These are phyloP conservation scores for Glyptemys insculpta DNA, from an alignment of 2,797 vertebrate species.

Conservation along the genomic window DNA sequence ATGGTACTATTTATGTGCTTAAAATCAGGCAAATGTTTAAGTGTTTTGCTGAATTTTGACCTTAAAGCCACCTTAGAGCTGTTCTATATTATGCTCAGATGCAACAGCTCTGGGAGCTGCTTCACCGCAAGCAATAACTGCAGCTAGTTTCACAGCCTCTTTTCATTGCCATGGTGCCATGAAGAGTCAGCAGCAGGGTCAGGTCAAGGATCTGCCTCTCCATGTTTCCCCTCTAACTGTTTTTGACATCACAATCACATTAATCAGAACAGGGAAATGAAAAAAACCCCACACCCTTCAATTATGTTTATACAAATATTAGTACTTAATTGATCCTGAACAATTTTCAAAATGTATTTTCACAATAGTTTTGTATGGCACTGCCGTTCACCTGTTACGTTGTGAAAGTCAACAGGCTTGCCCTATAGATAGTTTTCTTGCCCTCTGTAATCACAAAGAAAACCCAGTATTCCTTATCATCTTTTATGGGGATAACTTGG, in stretches of 20 bases:
- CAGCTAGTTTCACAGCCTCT: background rate
- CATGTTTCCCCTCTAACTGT: background rate
- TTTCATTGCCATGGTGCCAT: background rate
- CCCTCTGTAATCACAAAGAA: background rate
- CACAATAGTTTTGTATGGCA: background rate
- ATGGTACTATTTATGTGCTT: background rate
- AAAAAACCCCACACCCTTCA: background rate
- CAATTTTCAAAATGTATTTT: background rate
- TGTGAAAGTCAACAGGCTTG: background rate
- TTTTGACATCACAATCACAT: background rate
- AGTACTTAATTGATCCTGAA: background rate
- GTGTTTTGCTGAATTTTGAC: background rate
- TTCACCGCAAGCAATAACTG: background rate
- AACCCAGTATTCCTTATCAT: background rate
- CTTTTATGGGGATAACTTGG: background rate
- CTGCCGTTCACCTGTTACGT: background rate
- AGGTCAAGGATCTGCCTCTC: background rate
- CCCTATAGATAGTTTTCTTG: background rate
- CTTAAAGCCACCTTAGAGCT: background rate
- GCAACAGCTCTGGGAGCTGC: background rate
- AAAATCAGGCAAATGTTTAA: fast-evolving
- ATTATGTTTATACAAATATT: background rate
- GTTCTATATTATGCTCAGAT: fast-evolving
- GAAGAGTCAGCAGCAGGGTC: background rate
- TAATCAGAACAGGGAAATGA: background rate